Percentiles rank a stretch among this genome's conserved stretches.
Conservation (phyloP, 35 echinoderm and acorn worm species). For the Hemicentrotus pulcherrimus region DNA sequence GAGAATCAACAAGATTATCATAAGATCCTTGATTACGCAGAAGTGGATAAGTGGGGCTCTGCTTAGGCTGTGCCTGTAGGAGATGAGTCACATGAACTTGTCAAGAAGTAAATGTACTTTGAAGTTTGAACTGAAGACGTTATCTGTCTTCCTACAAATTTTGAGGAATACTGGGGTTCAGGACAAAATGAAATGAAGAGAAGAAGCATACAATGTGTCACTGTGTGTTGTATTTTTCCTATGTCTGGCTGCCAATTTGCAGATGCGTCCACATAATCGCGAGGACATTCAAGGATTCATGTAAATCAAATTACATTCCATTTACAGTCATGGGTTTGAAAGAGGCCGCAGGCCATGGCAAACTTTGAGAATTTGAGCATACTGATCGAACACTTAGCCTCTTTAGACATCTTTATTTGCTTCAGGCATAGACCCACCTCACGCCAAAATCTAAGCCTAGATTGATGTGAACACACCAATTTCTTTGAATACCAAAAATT, state of each 20-base stretch:
- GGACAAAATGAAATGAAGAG: background rate
- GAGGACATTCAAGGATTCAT: background rate
- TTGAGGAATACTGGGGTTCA: background rate
- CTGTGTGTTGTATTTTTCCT: background rate
- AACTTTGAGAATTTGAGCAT: background rate
- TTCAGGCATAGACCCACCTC: no score
- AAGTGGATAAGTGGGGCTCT: background rate
- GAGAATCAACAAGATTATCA: background rate
- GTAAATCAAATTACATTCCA: background rate
- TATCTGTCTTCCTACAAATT: background rate
- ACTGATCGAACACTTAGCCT: background rate
- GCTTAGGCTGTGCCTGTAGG: background rate
- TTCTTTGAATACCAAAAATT: no score
- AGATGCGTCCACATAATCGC: background rate
- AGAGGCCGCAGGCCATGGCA: background rate
- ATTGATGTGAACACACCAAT: no score
- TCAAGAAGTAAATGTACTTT: conserved; percentile 6
- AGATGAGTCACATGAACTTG: background rate
- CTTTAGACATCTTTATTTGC: background rate
- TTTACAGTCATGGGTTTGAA: background rate
- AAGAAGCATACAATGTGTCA: background rate
- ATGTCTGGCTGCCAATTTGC: background rate
- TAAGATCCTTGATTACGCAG: background rate
- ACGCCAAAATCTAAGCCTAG: no score
- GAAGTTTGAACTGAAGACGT: background rate